These are phyloP conservation scores for Lethenteron reissneri DNA, from an alignment of 2,113 vertebrate genomes.

Conservation along the genomic window DNA sequence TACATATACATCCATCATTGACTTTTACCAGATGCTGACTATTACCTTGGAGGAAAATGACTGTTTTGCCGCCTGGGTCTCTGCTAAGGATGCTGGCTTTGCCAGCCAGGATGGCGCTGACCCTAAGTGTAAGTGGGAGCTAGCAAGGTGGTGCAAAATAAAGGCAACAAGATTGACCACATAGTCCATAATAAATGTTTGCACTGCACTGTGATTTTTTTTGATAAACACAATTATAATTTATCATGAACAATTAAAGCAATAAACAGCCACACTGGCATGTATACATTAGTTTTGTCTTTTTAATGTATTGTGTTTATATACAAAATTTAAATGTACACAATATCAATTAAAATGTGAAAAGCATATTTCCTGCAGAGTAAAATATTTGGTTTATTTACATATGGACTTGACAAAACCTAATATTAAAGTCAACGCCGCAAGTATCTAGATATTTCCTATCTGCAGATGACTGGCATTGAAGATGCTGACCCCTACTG, in stretches of 20 bases:
- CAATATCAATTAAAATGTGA: too few species aligned
- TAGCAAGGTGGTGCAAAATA: too few species aligned
- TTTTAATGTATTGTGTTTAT: neutral
- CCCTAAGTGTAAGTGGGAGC: conserved; percentile 52
- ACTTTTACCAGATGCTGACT: conserved; percentile 55
- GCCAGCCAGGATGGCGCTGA: conserved; percentile 83
- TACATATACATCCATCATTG: too few species aligned
- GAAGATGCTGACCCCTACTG: neutral
- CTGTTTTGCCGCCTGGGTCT: conserved; percentile 96
- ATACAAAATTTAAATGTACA: neutral
- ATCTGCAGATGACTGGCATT: neutral
- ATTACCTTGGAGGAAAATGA: conserved; percentile 94
- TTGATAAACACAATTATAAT: neutral
- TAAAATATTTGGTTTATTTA: neutral
- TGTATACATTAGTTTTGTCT: neutral
- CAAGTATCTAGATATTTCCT: neutral
- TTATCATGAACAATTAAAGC: neutral
- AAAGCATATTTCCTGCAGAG: neutral
- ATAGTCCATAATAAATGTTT: too few species aligned
- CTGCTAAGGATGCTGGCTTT: conserved; percentile 89
- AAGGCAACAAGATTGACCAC: too few species aligned
- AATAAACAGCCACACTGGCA: conserved; percentile 5
- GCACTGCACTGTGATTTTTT: too few species aligned
- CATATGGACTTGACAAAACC: neutral
- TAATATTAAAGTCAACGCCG: neutral